Evolutionary conservation across 2,888 invertebrate species (phyloP), one percentile per base, ranked within the genome.

Genomic region (Melieria crassipennis): DNA sequence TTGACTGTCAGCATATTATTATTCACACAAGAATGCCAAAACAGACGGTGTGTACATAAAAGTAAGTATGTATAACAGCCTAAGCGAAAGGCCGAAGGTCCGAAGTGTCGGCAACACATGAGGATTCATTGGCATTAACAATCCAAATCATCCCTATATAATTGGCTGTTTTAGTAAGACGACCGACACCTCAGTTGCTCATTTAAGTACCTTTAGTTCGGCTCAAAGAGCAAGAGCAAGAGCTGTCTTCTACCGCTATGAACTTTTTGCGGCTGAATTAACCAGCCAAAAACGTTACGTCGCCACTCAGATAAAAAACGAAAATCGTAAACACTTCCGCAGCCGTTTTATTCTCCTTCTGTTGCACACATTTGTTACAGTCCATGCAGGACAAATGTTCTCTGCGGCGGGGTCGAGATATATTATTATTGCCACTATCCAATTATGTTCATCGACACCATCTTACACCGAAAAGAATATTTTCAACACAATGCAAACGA

Each of bases 101-200:
- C 30, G 30, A 30, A 30, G 30, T 30, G 30, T 30, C 30, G 30
- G 30, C 30, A 30, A 30, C 30, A 30, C 30, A 30, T 30, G 30
- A 30, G 30, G 30, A 30, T 30, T 30, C 72, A 67, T 71, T 68
- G 57, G 65, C 71, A 76, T 74, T 70, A 77, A 73, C 70, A 76
- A 70, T 69, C 75, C 74, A 80, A 80, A 80, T 76, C 78, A 79
- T 79, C 79, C 78, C 75, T 77, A 77, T 78, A 79, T 79, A 80
- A 80, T 80, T 82, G 78, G 79, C 78, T 79, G 77, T 79, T 80
- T 82, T 81, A 81, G 81, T 75, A 78, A 77, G 79, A 16, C 80
- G 77, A 77, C 78, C 79, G 79, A 81, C 80, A 80, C 80, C 78
- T 79, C 76, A 75, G 76, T 70, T 73, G 77, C 77, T 76, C 75